Conservation (phyloP, 2,888 invertebrate species). For the Hyles lineata region DNA sequence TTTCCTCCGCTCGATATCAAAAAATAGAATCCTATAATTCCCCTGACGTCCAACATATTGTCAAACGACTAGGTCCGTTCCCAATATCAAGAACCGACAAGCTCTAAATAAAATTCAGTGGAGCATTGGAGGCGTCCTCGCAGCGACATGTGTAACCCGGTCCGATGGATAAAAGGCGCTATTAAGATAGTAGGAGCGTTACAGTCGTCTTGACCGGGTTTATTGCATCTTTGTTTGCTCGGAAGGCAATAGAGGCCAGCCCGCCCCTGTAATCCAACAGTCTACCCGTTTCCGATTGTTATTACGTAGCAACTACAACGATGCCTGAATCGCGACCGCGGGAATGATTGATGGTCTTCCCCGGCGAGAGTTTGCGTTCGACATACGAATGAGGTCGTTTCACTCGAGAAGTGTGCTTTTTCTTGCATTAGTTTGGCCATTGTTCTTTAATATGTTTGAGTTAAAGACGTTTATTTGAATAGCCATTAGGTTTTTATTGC, state of each 20-base stretch:
- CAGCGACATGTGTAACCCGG: constrained; percentile 67
- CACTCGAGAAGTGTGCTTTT: constrained; percentile 13
- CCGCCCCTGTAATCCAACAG: constrained; percentile 64
- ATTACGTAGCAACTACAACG: constrained; percentile 63
- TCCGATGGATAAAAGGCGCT: constrained; percentile 64
- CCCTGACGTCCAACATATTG: constrained; percentile 17
- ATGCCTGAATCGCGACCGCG: constrained; percentile 41
- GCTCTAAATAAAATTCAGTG: constrained; percentile 55
- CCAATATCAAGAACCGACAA: constrained; percentile 31
- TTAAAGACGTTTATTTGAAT: neutral
- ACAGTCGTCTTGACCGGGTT: constrained; percentile 65
- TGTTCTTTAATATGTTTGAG: constrained; percentile 21
- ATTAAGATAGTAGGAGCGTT: constrained; percentile 62
- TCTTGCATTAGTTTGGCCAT: constrained; percentile 16
- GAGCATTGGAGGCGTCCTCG: constrained; percentile 49
- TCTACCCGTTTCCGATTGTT: constrained; percentile 73
- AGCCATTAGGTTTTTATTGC: constrained; percentile 18
- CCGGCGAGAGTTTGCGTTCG: constrained; percentile 27
- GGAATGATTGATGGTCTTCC: constrained; percentile 50
- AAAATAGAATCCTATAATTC: neutral
- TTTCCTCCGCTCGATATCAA: neutral
- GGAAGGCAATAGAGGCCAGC: constrained; percentile 61
- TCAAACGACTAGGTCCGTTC: constrained; percentile 20
- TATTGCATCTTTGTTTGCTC: constrained; percentile 74
- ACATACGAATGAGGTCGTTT: constrained; percentile 34